phyloP scores from a whole-genome alignment of 2,888 invertebrate genomes.

The Amorpha juglandis region DNA sequence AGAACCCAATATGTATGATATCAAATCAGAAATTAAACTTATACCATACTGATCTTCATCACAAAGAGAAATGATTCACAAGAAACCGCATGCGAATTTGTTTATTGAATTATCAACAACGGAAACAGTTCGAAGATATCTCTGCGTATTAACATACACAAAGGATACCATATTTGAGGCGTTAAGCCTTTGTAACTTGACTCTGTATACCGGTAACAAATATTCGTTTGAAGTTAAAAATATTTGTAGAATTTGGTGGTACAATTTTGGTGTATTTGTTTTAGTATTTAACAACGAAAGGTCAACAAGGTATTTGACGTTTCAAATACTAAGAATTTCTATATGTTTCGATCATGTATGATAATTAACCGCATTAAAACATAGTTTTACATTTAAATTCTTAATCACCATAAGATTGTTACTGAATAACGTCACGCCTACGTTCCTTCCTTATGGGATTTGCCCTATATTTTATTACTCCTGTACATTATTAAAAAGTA shows the following conservation, averaged over 20 bases:
- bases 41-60: neutral
- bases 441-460: neutral
- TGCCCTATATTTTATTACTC: no score
- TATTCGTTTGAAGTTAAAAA: neutral
- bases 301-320: neutral
- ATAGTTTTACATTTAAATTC: neutral
- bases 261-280: neutral
- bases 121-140: neutral
- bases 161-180: neutral
- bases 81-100: slow-evolving; percentile 4
- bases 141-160: slow-evolving; percentile 7
- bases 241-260: neutral
- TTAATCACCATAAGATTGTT: neutral
- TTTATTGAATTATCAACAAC: slow-evolving; percentile 13
- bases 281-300: neutral
- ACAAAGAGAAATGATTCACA: slow-evolving; percentile 22
- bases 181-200: neutral
- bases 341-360: neutral
- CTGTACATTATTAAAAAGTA: no score
- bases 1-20: no score
- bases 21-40: neutral
- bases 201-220: neutral
- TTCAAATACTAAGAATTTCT: neutral
- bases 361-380: neutral
- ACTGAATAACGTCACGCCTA: neutral